Evolutionary conservation across 2,113 vertebrate genomes (phyloP), one percentile per base, ranked within the genome.

Genomic region (Caloenas nicobarica): DNA sequence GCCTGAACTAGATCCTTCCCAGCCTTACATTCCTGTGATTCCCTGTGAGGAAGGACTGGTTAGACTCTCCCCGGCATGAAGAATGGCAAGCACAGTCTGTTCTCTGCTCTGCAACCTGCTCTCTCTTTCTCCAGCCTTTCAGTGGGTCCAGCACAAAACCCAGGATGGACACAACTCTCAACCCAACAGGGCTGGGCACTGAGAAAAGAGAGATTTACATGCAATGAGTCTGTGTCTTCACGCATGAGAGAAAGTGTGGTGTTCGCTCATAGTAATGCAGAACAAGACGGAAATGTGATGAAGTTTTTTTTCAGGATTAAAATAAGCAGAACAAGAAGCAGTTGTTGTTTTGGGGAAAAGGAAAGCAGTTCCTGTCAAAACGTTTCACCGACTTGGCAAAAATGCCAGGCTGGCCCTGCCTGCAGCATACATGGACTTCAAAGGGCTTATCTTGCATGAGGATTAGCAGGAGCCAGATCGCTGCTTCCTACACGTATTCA

Each of bases 291-390:
- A 94, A 95, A 87, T 10, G 16, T 3, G 24, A 51, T 68, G 25
- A 73, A 72, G 13, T 2, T 22, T 65, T 68, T 68, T 88, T 91
- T 58, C 72, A 66, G 38, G 76, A 62, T 62, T 89, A 81, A 91
- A 96, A 93, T 87, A 76, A 79, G 58, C 76, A 69, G 81, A 94
- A 91, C 84, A 95, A 89, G 73, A 89, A 73, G 38, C 87, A 82
- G 62, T 89, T 87, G 89, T 92, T 96, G 82, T 94, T 95, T 80
- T 62, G 81, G 70, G 81, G 51, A 85, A 93, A 73, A 96, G 93
- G 85, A 95, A 93, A 93, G 68, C 71, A 80, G 71, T 48, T 62
- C 74, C 91, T 91, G 82, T 94, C 82, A 97, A 91, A 96, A 95
- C 4, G 51, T 94, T 95, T 97, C 92, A 94, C 92, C 56, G 3